Conservation (phyloP, 1,140 invertebrate species). For the Hetaerina americana region DNA sequence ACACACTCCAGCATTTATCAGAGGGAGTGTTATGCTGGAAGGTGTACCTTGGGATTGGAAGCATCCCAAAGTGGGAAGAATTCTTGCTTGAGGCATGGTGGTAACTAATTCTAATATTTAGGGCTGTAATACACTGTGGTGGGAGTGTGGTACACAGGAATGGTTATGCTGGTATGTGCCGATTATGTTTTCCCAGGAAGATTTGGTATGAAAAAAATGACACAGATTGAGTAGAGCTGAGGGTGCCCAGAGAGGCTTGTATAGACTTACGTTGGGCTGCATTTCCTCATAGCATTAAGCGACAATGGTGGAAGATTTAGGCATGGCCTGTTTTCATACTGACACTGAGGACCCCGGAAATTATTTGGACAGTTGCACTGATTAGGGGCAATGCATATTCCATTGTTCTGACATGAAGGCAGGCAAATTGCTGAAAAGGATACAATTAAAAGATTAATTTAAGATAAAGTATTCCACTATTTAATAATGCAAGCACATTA, state of each 20-base stretch:
- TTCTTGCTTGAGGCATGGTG: too few relatives aligned
- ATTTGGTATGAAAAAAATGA: not conserved
- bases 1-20: too few relatives aligned
- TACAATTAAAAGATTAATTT: slow-evolving; percentile 16
- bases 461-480: not conserved
- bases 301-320: slow-evolving; percentile 46
- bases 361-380: slow-evolving; percentile 55
- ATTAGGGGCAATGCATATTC: slow-evolving; percentile 56
- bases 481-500: not conserved
- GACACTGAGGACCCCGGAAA: slow-evolving; percentile 59
- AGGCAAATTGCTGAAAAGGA: slow-evolving; percentile 49
- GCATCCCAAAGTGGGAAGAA: too few relatives aligned
- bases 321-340: slow-evolving; percentile 56
- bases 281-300: slow-evolving; percentile 45
- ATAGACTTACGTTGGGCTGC: slow-evolving; percentile 46
- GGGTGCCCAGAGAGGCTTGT: too few relatives aligned
- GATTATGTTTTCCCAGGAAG: too few relatives aligned
- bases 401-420: slow-evolving; percentile 60
- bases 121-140: too few relatives aligned
- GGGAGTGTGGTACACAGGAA: too few relatives aligned
- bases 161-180: too few relatives aligned
- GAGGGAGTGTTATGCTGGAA: too few relatives aligned
- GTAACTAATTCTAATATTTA: too few relatives aligned
- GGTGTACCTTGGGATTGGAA: too few relatives aligned
- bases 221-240: not conserved